Percentiles rank a stretch among this genome's conserved stretches.
phyloP scores from a whole-genome alignment of 2,888 invertebrate genomes.

The Molorchus minor region DNA sequence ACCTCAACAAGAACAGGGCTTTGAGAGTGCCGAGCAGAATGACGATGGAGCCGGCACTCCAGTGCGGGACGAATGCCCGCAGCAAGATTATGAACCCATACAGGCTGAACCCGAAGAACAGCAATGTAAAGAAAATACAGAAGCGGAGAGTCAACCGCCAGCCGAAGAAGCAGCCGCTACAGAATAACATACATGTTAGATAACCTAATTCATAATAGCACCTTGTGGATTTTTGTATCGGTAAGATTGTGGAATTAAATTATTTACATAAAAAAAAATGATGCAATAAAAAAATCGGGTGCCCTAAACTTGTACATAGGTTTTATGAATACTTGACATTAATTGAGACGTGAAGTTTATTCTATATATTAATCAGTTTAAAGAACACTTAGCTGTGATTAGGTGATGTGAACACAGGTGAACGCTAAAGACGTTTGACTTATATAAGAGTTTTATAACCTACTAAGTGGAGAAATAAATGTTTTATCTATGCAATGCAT shows the following conservation, averaged over 20 bases:
- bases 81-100: background rate
- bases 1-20: background rate
- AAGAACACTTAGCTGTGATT: conserved; percentile 58
- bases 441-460: conserved; percentile 36
- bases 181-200: conserved; percentile 18
- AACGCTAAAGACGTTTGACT: conserved; percentile 47
- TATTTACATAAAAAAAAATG: conserved; percentile 10
- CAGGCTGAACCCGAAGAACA: background rate
- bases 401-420: conserved; percentile 61
- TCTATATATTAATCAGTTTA: conserved; percentile 22
- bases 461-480: conserved; percentile 29
- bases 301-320: conserved; percentile 40
- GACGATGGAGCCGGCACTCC: conserved; percentile 28
- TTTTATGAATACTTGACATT: conserved; percentile 32
- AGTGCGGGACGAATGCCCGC: conserved; percentile 30
- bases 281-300: conserved; percentile 23
- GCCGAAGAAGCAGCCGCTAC: background rate
- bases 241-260: conserved; percentile 24
- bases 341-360: conserved; percentile 7
- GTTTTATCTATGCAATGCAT: conserved; percentile 14
- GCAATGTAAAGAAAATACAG: background rate
- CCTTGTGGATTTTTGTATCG: conserved; percentile 19
- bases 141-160: background rate
- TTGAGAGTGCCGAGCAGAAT: background rate
- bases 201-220: conserved; percentile 6